Evolutionary conservation across 1,140 invertebrate species (phyloP), one percentile per base, ranked within the genome.

Genomic region (Euura lappo): DNA sequence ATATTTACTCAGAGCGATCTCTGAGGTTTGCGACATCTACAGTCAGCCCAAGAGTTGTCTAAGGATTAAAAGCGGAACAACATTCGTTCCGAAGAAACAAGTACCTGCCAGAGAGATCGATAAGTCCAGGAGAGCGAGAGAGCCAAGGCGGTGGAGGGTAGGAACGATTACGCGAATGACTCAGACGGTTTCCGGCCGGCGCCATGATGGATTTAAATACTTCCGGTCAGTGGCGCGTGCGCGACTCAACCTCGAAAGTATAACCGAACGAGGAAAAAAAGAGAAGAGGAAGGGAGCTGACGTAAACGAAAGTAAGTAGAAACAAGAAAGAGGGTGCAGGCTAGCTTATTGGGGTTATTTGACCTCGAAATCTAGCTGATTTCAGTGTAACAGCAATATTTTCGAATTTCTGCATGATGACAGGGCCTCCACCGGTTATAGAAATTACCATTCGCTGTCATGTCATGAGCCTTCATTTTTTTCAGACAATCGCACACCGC

Each of bases 131-230:
- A 60, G 13, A 60, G 13, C 3, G 10, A 60, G 51, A 60, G 51
- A 60, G 51, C 51, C 28, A 28, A 28, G 28, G 28, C 28, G 28
- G 28, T 28, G 28, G 28, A 28, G 28, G 80, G 79, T 77, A 79
- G 80, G 77, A 76, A 80, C 81, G 82, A 83, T 83, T 81, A 81
- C 82, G 78, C 79, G 79, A 82, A 80, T 83, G 82, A 83, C 82
- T 83, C 82, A 83, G 82, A 80, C 80, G 79, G 81, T 83, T 83
- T 83, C 82, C 82, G 82, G 79, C 82, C 71, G 82, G 78, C 81
- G 82, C 82, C 82, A 83, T 83, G 82, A 83, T 82, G 78, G 82
- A 83, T 83, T 83, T 83, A 83, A 83, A 80, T 81, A 83, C 81
- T 83, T 83, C 82, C 82, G 81, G 76, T 77, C 72, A 74, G 75